Percentiles rank a stretch among this genome's conserved stretches.
phyloP scores from a whole-genome alignment of 2,113 vertebrate species.

The Sigmodon hispidus region DNA sequence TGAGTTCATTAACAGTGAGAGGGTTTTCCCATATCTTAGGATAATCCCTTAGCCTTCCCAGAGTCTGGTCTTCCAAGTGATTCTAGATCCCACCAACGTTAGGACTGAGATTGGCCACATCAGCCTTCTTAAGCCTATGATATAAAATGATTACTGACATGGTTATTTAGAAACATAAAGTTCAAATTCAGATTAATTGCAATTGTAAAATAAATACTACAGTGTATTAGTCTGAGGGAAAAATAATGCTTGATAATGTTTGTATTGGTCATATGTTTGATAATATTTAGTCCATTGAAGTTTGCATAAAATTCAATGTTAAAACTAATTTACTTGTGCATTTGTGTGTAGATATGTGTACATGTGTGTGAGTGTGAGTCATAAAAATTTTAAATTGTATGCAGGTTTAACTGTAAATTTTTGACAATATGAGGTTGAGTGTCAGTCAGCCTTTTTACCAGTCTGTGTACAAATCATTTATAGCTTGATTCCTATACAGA shows the following conservation, averaged over 20 bases:
- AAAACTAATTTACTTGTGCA: background rate
- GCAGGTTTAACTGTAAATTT: background rate
- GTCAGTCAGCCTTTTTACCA: background rate
- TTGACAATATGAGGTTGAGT: background rate
- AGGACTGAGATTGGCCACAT: background rate
- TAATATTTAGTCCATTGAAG: background rate
- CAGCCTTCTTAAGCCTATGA: background rate
- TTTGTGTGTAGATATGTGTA: too few species aligned
- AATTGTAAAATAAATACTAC: background rate
- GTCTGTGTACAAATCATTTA: background rate
- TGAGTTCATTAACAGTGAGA: background rate
- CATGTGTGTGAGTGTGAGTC: background rate
- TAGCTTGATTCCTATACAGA: background rate
- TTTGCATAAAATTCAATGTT: background rate
- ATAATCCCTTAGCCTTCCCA: background rate
- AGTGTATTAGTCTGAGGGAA: background rate
- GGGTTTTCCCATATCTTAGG: background rate
- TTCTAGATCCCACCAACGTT: background rate
- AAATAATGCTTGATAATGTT: background rate
- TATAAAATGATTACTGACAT: background rate
- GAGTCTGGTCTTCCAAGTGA: background rate
- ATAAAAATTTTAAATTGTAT: background rate
- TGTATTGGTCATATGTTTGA: background rate
- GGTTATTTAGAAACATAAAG: background rate
- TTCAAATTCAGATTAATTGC: background rate